Evolutionary conservation across 2,113 vertebrate species (phyloP).

Genomic region (Scolopax mira): DNA sequence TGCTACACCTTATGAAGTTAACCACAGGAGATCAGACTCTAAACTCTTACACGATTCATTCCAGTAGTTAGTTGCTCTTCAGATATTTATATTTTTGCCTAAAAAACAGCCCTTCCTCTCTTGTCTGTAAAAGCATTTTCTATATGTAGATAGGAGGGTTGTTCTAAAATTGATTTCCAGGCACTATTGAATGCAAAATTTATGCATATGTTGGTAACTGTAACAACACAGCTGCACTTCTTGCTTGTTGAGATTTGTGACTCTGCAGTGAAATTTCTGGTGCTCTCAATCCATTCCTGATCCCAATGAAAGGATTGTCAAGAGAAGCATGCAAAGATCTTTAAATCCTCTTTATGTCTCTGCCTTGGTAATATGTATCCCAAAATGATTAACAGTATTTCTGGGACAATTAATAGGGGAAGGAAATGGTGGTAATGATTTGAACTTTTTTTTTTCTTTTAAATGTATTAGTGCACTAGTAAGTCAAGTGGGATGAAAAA

Average conservation of each 20-base stretch:
- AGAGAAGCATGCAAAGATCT: background rate
- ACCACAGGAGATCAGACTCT: background rate
- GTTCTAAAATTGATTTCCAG: background rate
- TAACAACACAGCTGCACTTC: background rate
- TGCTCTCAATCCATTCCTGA: background rate
- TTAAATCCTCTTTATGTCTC: background rate
- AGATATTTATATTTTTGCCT: background rate
- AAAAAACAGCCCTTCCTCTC: background rate
- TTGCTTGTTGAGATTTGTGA: background rate
- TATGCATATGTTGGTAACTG: background rate
- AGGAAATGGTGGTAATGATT: background rate
- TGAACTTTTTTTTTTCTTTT: background rate
- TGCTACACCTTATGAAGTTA: background rate
- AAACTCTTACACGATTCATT: background rate
- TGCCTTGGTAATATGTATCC: background rate
- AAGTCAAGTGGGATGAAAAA: background rate
- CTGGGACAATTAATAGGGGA: background rate
- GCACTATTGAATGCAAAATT: background rate
- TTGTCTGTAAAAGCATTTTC: background rate
- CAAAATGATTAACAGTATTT: background rate
- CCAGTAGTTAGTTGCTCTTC: background rate
- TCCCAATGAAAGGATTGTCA: background rate
- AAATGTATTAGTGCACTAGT: background rate
- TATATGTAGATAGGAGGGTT: background rate
- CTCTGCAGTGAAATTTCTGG: background rate